phyloP scores from a whole-genome alignment of 92 coral and sea anemone species.

The Parazoanthus darwini region DNA sequence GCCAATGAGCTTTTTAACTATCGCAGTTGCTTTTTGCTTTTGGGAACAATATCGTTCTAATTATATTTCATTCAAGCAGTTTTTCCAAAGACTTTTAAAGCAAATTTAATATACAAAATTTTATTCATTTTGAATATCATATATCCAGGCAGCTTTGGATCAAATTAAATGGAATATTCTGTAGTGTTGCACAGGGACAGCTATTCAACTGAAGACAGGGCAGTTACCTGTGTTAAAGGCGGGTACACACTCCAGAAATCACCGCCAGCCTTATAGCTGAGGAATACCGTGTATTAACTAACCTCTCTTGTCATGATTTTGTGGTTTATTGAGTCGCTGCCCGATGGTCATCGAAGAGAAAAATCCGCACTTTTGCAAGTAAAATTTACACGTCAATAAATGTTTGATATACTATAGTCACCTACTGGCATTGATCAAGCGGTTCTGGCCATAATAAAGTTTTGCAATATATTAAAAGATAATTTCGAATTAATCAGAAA shows the following conservation, averaged over 20 bases:
- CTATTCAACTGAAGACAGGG: background rate
- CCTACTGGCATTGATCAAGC: background rate
- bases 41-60: background rate
- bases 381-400: conserved; percentile 13
- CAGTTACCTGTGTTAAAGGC: background rate
- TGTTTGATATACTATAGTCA: conserved; percentile 2
- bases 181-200: background rate
- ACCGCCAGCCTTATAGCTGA: background rate
- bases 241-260: background rate
- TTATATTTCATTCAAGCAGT: background rate
- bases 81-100: too few relatives aligned
- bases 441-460: background rate
- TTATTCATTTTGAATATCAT: too few relatives aligned
- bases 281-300: background rate
- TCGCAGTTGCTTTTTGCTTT: too few relatives aligned
- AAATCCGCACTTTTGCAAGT: background rate
- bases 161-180: background rate
- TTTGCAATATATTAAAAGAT: conserved; percentile 1
- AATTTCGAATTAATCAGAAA: conserved; percentile 3
- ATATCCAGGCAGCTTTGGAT: background rate
- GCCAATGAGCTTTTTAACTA: background rate
- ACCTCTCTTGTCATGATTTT: background rate
- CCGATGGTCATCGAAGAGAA: background rate
- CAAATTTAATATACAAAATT: background rate
- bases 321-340: too few relatives aligned